Percentiles rank a stretch among this genome's conserved stretches.
Evolutionary conservation across 2,797 vertebrate genomes (phyloP).

Genomic region (Scarus forsteni): DNA sequence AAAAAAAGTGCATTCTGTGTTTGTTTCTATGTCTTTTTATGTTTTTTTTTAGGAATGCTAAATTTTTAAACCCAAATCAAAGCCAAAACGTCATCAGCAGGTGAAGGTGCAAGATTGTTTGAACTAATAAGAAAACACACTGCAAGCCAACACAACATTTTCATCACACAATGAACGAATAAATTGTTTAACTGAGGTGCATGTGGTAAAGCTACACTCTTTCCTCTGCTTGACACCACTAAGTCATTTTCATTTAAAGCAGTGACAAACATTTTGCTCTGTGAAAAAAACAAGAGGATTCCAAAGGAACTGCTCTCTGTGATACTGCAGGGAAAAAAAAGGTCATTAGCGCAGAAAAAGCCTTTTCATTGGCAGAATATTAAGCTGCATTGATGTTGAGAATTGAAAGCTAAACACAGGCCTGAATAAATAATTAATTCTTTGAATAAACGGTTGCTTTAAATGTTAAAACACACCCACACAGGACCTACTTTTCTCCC

Average conservation of each 20-base stretch:
- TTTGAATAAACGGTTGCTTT: conserved; percentile 55
- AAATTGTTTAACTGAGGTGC: too few relatives aligned
- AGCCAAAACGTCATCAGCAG: too few relatives aligned
- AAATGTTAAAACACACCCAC: conserved; percentile 45
- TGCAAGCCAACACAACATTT: too few relatives aligned
- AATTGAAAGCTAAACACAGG: conserved; percentile 65
- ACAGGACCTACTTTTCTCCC: conserved; percentile 41
- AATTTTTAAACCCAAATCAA: too few relatives aligned
- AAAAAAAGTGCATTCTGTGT: too few relatives aligned
- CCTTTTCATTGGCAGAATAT: conserved; percentile 49
- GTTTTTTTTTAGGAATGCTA: too few relatives aligned
- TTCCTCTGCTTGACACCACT: too few relatives aligned
- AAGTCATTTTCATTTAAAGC: conserved; percentile 7
- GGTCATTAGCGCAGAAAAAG: conserved; percentile 34
- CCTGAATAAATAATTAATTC: conserved; percentile 57
- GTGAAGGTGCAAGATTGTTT: too few relatives aligned
- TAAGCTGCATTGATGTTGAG: conserved; percentile 65
- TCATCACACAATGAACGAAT: too few relatives aligned
- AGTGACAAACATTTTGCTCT: conserved; percentile 43
- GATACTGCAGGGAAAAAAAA: conserved; percentile 22
- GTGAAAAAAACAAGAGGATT: conserved; percentile 24
- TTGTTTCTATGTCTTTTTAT: too few relatives aligned
- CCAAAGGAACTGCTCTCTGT: conserved; percentile 40
- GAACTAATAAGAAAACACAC: too few relatives aligned
- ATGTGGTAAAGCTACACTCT: too few relatives aligned